These are phyloP conservation scores for Oxystoma pomonae DNA, from an alignment of 2,888 invertebrate species.

Conservation along the genomic window DNA sequence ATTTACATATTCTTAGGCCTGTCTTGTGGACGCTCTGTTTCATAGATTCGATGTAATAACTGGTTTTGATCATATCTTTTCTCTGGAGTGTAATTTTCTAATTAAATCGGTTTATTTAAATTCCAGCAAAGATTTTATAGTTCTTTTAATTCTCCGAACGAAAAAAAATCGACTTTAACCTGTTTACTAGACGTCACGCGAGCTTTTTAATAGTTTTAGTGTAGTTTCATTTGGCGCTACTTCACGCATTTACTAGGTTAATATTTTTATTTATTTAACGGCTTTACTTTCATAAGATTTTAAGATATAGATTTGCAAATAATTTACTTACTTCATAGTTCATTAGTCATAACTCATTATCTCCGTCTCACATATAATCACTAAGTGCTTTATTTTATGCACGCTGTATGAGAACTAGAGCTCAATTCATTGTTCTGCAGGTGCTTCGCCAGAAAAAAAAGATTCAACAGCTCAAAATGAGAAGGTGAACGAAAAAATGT, in stretches of 20 bases:
- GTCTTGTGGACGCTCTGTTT: background rate
- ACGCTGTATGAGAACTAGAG: too few relatives aligned
- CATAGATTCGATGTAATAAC: slow-evolving; percentile 4
- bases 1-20: background rate
- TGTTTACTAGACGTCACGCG: background rate
- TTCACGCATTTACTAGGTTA: background rate
- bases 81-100: slow-evolving; percentile 16
- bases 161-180: background rate
- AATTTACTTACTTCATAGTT: too few relatives aligned
- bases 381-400: too few relatives aligned
- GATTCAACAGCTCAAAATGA: background rate
- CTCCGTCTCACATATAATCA: too few relatives aligned
- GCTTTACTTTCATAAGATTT: background rate
- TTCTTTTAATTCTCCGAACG: slow-evolving; percentile 4
- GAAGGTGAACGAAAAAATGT: background rate
- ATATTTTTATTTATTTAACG: background rate
- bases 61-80: slow-evolving; percentile 16
- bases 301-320: too few relatives aligned
- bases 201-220: background rate
- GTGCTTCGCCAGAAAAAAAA: background rate
- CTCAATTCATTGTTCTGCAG: too few relatives aligned
- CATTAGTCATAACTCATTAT: too few relatives aligned
- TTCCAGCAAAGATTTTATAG: slow-evolving; percentile 17
- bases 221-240: background rate
- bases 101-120: slow-evolving; percentile 21